Evolutionary conservation across 2,113 vertebrate species (phyloP).

Genomic region (Anolis sagrei): DNA sequence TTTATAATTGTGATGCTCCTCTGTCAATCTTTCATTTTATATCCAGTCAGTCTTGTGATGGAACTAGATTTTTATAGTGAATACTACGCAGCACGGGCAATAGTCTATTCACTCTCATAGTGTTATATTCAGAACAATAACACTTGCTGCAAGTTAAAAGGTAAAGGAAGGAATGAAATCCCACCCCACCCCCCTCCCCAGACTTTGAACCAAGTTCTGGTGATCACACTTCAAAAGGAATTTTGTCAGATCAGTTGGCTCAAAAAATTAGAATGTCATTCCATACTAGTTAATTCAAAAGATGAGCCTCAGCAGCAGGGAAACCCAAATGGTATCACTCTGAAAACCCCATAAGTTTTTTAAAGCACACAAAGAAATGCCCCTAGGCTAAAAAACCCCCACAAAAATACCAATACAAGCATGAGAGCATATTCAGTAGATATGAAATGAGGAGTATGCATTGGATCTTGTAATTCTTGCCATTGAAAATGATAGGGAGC

Average conservation of each 20-base stretch:
- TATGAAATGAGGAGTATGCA: too few relatives aligned
- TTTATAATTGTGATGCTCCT: slow-evolving; percentile 36
- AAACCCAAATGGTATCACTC: neutral
- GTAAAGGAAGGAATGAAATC: slow-evolving; percentile 14
- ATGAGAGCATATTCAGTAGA: too few relatives aligned
- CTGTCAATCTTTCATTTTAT: slow-evolving; percentile 39
- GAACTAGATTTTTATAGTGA: slow-evolving; percentile 34
- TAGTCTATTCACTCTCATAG: neutral
- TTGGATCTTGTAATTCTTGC: too few relatives aligned
- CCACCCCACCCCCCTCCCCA: too few relatives aligned
- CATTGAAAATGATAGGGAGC: too few relatives aligned
- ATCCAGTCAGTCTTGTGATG: slow-evolving; percentile 49
- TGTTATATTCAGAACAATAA: neutral
- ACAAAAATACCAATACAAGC: too few relatives aligned
- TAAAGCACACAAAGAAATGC: too few relatives aligned
- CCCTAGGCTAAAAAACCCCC: too few relatives aligned
- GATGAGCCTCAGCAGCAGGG: neutral
- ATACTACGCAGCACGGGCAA: slow-evolving; percentile 38
- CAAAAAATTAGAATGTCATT: neutral
- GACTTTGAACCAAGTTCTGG: slow-evolving; percentile 9
- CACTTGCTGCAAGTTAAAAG: neutral
- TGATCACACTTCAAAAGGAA: slow-evolving; percentile 20
- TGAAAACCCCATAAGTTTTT: too few relatives aligned
- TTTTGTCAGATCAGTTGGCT: neutral
- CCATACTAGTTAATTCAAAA: neutral